Conservation (phyloP, 2,888 invertebrate genomes). For the Patella pellucida region DNA sequence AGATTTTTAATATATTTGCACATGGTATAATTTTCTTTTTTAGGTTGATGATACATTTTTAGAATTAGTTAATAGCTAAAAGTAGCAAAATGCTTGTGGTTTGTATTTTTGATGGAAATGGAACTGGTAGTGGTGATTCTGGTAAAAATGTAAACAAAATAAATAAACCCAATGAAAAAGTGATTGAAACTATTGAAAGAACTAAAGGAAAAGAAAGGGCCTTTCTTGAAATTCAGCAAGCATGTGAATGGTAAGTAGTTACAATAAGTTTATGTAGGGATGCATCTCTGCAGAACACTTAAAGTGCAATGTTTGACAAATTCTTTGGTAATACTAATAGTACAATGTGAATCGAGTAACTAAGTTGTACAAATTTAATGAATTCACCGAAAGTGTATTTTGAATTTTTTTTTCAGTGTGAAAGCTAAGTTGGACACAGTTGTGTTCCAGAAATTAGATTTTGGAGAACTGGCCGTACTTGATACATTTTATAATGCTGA, state of each 20-base stretch:
- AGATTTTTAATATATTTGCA: too few relatives aligned
- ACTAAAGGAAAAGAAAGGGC: conserved; percentile 44
- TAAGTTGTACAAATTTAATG: neutral
- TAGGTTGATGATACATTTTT: too few relatives aligned
- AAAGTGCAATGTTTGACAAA: neutral
- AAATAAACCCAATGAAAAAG: conserved; percentile 29
- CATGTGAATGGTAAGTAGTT: conserved; percentile 45
- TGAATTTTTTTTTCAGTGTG: conserved; percentile 46
- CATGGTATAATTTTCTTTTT: too few relatives aligned
- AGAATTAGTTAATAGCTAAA: too few relatives aligned
- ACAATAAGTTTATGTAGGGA: neutral
- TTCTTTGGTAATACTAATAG: too few relatives aligned
- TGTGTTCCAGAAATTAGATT: conserved; percentile 93
- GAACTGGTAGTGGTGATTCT: conserved; percentile 42
- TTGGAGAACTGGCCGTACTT: conserved; percentile 94
- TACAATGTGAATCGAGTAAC: too few relatives aligned
- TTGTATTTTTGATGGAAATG: conserved; percentile 46
- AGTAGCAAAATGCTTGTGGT: conserved; percentile 55
- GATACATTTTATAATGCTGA: conserved; percentile 99
- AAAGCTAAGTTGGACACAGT: conserved; percentile 60
- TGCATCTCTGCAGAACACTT: neutral
- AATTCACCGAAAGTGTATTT: neutral
- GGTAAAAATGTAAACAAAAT: conserved; percentile 31
- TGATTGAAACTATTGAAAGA: conserved; percentile 29
- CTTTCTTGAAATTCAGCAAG: conserved; percentile 46